phyloP scores from a whole-genome alignment of 1,140 invertebrate species.

The Musca vetustissima region DNA sequence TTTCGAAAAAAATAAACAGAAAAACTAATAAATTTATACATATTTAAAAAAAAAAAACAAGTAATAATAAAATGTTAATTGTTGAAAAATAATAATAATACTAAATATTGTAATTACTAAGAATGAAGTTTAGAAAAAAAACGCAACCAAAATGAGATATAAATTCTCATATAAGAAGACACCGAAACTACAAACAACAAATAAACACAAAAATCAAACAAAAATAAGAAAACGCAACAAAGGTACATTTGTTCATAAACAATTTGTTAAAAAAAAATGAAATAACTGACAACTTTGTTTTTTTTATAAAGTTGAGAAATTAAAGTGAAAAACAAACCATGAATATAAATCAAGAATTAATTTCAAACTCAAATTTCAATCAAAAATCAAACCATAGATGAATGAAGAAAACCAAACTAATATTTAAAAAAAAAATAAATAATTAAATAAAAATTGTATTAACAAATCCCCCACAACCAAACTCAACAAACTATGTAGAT shows the following conservation, averaged over 20 bases:
- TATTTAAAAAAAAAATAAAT: too few relatives aligned
- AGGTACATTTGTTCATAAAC: too few relatives aligned
- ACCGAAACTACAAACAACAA: too few relatives aligned
- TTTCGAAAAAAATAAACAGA: not conserved
- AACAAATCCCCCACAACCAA: not conserved
- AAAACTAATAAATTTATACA: conserved; percentile 1
- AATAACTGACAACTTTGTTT: too few relatives aligned
- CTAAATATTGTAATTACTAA: not conserved
- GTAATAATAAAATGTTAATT: conserved; percentile 19
- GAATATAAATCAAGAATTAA: not conserved
- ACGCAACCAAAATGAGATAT: not conserved
- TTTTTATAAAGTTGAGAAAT: not conserved
- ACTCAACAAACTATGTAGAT: conserved; percentile 7
- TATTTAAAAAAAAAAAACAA: not conserved
- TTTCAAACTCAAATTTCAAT: too few relatives aligned
- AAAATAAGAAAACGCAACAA: too few relatives aligned
- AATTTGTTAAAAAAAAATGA: too few relatives aligned
- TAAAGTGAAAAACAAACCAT: not conserved
- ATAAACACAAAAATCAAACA: too few relatives aligned
- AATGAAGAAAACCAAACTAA: not conserved
- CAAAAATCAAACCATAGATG: not conserved
- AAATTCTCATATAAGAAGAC: too few relatives aligned
- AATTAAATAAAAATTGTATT: too few relatives aligned
- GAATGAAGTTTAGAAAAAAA: too few relatives aligned
- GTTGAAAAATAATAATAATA: conserved; percentile 16